Conservation (phyloP, 2,113 vertebrate genomes). For the Cinclus mexicanus region DNA sequence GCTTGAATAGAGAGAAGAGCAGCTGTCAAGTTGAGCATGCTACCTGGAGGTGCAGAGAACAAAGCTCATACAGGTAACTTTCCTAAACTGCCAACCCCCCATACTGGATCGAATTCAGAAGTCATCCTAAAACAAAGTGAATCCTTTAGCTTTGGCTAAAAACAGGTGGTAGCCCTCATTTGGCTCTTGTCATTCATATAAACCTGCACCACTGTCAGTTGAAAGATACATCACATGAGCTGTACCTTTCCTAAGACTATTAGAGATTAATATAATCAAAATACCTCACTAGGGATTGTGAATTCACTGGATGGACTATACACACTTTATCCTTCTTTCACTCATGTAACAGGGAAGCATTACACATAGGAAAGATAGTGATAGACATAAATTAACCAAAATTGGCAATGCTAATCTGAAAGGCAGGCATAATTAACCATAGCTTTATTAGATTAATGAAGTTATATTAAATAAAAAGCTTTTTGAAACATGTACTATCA, state of each 20-base stretch:
- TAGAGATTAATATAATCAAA: neutral
- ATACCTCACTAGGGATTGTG: neutral
- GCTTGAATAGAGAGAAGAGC: neutral
- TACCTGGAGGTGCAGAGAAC: neutral
- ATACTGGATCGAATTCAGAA: neutral
- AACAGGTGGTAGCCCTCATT: neutral
- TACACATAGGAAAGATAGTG: neutral
- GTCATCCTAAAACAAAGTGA: neutral
- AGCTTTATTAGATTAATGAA: neutral
- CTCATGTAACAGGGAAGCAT: neutral
- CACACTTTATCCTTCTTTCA: neutral
- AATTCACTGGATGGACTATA: neutral
- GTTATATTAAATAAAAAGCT: neutral
- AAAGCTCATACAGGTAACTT: neutral
- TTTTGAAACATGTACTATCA: neutral
- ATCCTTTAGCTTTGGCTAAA: neutral
- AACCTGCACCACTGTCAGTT: neutral
- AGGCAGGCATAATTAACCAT: neutral
- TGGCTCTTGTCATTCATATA: neutral
- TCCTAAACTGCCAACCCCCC: neutral
- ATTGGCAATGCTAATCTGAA: neutral
- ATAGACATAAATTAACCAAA: neutral
- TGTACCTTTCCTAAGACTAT: neutral
- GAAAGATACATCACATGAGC: neutral
- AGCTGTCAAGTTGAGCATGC: neutral